These are phyloP conservation scores for Yponomeuta sedellus DNA, from an alignment of 2,888 invertebrate genomes.

Conservation along the genomic window DNA sequence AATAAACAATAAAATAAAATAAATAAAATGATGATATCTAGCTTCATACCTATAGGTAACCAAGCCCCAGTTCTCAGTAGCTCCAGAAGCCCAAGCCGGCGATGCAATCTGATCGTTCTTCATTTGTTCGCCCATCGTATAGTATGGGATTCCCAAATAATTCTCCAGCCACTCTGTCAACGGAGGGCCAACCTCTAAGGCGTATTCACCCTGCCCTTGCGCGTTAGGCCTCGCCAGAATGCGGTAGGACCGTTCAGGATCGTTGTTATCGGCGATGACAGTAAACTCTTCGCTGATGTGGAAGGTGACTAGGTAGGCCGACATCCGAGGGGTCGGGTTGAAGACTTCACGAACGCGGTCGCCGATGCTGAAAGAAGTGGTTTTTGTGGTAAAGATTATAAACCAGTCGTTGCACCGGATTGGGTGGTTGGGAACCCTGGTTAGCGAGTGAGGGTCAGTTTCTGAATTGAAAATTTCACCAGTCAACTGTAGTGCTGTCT, in stretches of 20 bases:
- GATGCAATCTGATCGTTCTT: conserved; percentile 68
- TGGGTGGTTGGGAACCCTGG: too few species aligned
- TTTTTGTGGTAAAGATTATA: not conserved
- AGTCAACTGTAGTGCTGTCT: too few species aligned
- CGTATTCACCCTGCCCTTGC: conserved; percentile 47
- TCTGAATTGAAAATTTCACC: too few species aligned
- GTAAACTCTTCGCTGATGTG: conserved; percentile 62
- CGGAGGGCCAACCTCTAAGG: conserved; percentile 59
- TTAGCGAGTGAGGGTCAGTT: not conserved
- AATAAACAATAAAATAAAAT: too few species aligned
- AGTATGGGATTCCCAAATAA: conserved; percentile 57
- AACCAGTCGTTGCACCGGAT: too few species aligned
- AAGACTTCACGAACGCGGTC: conserved; percentile 62
- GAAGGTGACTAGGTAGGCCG: conserved; percentile 90
- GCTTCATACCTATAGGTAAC: conserved; percentile 57
- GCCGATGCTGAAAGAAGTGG: conserved; percentile 36
- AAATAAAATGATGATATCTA: too few species aligned
- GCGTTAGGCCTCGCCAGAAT: conserved; percentile 60
- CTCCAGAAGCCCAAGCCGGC: conserved; percentile 68
- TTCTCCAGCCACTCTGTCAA: conserved; percentile 56
- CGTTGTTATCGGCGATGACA: conserved; percentile 52
- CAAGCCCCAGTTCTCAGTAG: conserved; percentile 69
- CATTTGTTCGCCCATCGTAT: conserved; percentile 49
- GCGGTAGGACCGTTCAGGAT: conserved; percentile 44
- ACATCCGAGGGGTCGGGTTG: conserved; percentile 81